Conservation (phyloP, 1,140 invertebrate species). For the Temnothorax curvispinosus region DNA sequence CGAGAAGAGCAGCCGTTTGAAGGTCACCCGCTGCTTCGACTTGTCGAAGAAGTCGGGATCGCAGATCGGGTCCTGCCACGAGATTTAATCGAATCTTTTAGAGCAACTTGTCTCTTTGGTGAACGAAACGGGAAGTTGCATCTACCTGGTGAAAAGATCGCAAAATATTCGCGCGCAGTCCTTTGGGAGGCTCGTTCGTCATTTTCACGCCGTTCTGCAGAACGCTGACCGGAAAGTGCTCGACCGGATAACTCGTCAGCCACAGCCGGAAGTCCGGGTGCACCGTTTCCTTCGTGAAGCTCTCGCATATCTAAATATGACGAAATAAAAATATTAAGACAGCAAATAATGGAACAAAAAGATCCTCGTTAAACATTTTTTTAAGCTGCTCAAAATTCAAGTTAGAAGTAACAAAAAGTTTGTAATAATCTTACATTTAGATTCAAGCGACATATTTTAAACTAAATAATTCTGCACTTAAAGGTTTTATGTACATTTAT, state of each 20-base stretch:
- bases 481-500: background rate
- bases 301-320: constrained; percentile 90
- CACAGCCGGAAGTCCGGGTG: constrained; percentile 96
- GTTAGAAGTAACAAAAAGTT: background rate
- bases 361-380: background rate
- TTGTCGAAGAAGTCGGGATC: constrained; percentile 95
- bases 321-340: background rate
- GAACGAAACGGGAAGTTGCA: background rate
- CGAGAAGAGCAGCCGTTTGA: constrained; percentile 95
- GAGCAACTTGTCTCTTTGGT: background rate
- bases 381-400: background rate
- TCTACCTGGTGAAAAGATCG: constrained; percentile 89
- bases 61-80: constrained; percentile 91
- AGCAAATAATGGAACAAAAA: background rate
- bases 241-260: constrained; percentile 96
- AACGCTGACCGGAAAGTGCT: constrained; percentile 96
- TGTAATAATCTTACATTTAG: background rate
- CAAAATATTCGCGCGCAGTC: constrained; percentile 90
- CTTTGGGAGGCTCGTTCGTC: constrained; percentile 97
- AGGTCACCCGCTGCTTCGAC: constrained; percentile 90
- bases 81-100: background rate
- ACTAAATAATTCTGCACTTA: background rate
- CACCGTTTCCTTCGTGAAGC: constrained; percentile 90
- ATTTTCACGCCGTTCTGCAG: constrained; percentile 98
- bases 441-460: background rate